Conservation (phyloP, 2,797 vertebrate genomes). For the Poecilia velifera region DNA sequence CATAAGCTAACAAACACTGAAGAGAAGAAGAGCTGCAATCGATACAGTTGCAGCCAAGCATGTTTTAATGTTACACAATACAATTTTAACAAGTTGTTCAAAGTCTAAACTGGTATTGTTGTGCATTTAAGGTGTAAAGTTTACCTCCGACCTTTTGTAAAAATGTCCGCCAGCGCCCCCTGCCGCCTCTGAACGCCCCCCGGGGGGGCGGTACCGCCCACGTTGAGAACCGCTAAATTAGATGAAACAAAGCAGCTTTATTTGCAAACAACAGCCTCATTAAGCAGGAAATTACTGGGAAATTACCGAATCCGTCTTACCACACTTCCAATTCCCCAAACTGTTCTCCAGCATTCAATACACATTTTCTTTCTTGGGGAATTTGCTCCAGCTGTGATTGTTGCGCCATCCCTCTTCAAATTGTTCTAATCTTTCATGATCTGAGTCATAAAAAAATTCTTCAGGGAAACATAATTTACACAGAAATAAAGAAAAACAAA, state of each 20-base stretch:
- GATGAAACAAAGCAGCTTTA: not conserved
- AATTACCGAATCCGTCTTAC: constrained; percentile 8
- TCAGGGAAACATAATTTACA: not conserved
- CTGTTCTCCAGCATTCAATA: constrained; percentile 1
- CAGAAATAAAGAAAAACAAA: not conserved
- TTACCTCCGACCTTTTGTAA: too few species aligned
- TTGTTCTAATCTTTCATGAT: constrained; percentile 6
- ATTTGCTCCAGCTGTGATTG: constrained; percentile 45
- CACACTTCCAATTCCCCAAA: constrained; percentile 5
- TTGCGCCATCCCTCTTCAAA: constrained; percentile 37
- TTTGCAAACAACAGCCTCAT: not conserved
- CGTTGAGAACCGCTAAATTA: not conserved
- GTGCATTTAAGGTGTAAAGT: too few species aligned
- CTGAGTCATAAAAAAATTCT: constrained; percentile 5
- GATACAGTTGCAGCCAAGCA: too few species aligned
- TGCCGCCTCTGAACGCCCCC: too few species aligned
- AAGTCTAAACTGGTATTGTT: too few species aligned
- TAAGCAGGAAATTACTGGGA: constrained; percentile 1
- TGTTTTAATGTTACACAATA: too few species aligned
- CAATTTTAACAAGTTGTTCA: too few species aligned
- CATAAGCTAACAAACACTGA: too few species aligned
- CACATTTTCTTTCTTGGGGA: not conserved
- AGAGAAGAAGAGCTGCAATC: too few species aligned
- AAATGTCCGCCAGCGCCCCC: too few species aligned
- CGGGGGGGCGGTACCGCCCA: too few species aligned